Evolutionary conservation across 1,140 invertebrate genomes (phyloP).

Genomic region (Adoxophyes honmai): DNA sequence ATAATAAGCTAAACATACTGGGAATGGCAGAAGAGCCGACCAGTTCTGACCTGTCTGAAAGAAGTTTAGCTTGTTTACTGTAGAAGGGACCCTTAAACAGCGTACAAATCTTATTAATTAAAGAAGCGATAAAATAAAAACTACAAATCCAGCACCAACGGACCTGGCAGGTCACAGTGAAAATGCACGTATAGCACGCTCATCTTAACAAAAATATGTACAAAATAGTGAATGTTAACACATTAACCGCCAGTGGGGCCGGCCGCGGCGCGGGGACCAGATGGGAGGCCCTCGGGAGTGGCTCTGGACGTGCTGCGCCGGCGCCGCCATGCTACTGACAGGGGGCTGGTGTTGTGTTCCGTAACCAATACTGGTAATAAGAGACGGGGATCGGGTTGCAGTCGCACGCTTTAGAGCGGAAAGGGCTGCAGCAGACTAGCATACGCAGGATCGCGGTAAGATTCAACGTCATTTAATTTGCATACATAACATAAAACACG

Average conservation of each 20-base stretch:
- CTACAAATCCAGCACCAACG: constrained; percentile 17
- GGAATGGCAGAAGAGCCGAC: too few relatives aligned
- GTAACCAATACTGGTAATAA: constrained; percentile 58
- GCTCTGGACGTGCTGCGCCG: constrained; percentile 30
- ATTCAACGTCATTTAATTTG: too few relatives aligned
- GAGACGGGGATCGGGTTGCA: constrained; percentile 51
- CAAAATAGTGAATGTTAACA: constrained; percentile 65
- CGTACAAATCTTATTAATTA: too few relatives aligned
- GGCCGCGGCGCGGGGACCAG: constrained; percentile 59
- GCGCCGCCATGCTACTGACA: constrained; percentile 51
- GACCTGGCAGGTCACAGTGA: constrained; percentile 15
- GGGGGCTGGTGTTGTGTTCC: constrained; percentile 36
- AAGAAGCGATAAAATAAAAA: neutral
- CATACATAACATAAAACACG: too few relatives aligned
- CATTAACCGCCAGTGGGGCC: constrained; percentile 73
- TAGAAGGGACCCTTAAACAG: too few relatives aligned
- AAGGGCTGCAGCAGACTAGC: constrained; percentile 25
- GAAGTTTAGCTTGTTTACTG: too few relatives aligned
- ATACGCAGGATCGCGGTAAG: neutral
- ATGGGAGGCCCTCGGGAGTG: constrained; percentile 30
- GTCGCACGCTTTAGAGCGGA: constrained; percentile 56
- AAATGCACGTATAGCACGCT: constrained; percentile 34
- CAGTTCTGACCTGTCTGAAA: too few relatives aligned
- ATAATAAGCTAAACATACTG: too few relatives aligned
- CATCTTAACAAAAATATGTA: constrained; percentile 30